A percentile compares a stretch with the other conserved stretches of the same genome.
phyloP scores from a whole-genome alignment of 2,888 invertebrate species.

The Operophtera brumata region DNA sequence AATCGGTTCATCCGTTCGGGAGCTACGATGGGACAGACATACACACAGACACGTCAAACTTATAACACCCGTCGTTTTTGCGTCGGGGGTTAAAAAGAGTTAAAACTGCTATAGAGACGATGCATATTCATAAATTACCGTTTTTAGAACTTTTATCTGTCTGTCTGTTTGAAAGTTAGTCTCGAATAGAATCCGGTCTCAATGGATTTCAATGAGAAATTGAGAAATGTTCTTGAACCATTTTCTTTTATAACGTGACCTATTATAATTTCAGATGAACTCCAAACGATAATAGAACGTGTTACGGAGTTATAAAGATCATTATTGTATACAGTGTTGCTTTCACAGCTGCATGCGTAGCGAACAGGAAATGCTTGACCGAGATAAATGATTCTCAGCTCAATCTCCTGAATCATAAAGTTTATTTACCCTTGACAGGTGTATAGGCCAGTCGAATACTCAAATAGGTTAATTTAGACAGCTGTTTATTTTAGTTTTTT shows the following conservation, averaged over 20 bases:
- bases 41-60: too few relatives aligned
- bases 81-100: too few relatives aligned
- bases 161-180: too few relatives aligned
- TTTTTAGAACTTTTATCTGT: too few relatives aligned
- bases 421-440: slow-evolving; percentile 9
- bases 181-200: too few relatives aligned
- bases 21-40: too few relatives aligned
- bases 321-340: slow-evolving; percentile 1
- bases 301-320: background rate
- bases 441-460: background rate
- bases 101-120: too few relatives aligned
- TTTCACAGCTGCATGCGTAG: slow-evolving; percentile 1
- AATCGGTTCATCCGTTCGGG: too few relatives aligned
- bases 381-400: slow-evolving; percentile 11
- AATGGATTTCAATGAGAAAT: background rate
- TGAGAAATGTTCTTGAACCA: background rate
- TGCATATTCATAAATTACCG: too few relatives aligned
- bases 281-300: slow-evolving; percentile 3
- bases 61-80: too few relatives aligned
- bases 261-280: background rate
- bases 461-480: background rate
- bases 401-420: slow-evolving; percentile 6
- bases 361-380: slow-evolving; percentile 18
- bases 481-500: background rate
- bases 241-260: slow-evolving; percentile 6